Percentiles rank a stretch among this genome's conserved stretches.
Evolutionary conservation across 1,140 invertebrate species (phyloP).

Genomic region (Diuraphis noxia): DNA sequence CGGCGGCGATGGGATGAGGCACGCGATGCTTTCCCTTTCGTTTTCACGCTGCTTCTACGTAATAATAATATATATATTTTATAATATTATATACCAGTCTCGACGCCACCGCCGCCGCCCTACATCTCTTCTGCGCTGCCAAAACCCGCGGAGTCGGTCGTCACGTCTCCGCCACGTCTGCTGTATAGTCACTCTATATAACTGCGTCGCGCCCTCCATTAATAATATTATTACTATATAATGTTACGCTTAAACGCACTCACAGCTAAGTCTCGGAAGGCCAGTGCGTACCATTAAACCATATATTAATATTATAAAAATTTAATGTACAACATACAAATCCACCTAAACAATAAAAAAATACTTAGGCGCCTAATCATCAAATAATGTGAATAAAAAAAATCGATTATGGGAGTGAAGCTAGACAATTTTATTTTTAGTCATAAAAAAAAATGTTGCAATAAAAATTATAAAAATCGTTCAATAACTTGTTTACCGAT

Average conservation of each 20-base stretch:
- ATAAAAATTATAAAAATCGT: too few species aligned
- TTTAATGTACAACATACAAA: not conserved
- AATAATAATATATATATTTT: not conserved
- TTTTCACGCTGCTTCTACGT: not conserved
- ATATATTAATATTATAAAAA: not conserved
- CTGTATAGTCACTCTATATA: too few species aligned
- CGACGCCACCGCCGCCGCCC: too few species aligned
- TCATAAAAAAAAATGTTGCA: too few species aligned
- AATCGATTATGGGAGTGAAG: not conserved
- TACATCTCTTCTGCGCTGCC: not conserved
- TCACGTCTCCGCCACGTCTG: not conserved
- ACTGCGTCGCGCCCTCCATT: not conserved
- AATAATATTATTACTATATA: not conserved
- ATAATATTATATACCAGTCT: conserved; percentile 4
- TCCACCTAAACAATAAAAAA: not conserved
- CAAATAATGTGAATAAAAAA: not conserved
- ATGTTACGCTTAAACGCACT: not conserved
- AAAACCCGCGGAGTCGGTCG: not conserved
- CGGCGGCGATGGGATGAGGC: not conserved
- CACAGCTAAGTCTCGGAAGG: not conserved
- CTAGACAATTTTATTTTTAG: not conserved
- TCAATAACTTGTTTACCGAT: too few species aligned
- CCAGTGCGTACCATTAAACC: not conserved
- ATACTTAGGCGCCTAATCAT: not conserved
- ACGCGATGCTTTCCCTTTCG: conserved; percentile 23